Evolutionary conservation across 1,140 invertebrate genomes (phyloP).

Genomic region (Euura lappo): DNA sequence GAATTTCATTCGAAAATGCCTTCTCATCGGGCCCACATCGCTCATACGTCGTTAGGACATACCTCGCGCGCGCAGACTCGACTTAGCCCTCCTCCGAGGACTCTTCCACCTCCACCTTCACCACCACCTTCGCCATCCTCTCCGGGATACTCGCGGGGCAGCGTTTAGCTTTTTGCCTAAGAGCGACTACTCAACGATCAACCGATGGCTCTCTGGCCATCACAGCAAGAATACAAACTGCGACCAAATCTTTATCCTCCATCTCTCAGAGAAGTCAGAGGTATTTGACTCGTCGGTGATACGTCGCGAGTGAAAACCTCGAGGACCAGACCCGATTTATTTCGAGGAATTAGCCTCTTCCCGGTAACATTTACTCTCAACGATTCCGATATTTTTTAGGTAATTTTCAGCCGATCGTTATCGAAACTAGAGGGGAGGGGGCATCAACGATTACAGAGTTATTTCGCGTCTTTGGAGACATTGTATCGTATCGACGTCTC

Average conservation of each 20-base stretch:
- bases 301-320: too few relatives aligned
- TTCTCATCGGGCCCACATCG: conserved; percentile 50
- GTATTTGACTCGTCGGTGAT: not conserved
- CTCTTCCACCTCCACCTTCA: not conserved
- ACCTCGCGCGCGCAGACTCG: conserved; percentile 42
- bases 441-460: not conserved
- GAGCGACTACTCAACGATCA: conserved; percentile 23
- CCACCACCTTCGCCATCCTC: not conserved
- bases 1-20: conserved; percentile 46
- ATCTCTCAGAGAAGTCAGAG: not conserved
- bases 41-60: conserved; percentile 50
- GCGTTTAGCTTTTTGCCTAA: conserved; percentile 32
- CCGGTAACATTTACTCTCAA: too few relatives aligned
- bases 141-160: conserved; percentile 17
- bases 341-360: too few relatives aligned
- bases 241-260: conserved; percentile 11
- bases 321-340: too few relatives aligned
- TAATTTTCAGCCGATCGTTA: too few relatives aligned
- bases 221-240: conserved; percentile 29
- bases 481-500: not conserved
- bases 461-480: not conserved
- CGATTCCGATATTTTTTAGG: too few relatives aligned
- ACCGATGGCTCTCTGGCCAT: conserved; percentile 18
- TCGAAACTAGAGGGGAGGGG: too few relatives aligned
- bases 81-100: conserved; percentile 28